Evolutionary conservation across 2,888 invertebrate species (phyloP).

Genomic region (Cabera pusaria): DNA sequence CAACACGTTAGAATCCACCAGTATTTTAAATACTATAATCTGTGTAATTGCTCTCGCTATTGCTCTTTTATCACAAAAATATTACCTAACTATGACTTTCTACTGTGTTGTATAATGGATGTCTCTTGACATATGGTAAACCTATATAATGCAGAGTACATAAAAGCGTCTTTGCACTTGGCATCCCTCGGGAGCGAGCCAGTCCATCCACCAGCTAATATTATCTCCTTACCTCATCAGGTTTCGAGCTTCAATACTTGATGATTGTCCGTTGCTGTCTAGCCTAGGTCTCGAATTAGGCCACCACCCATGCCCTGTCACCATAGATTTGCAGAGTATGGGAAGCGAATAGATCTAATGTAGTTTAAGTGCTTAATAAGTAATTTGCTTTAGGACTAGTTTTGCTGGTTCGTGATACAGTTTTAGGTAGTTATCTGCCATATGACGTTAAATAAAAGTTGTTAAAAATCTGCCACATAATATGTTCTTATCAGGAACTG

Average conservation of each 20-base stretch:
- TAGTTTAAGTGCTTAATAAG: conserved; percentile 4
- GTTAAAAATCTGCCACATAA: too few species aligned
- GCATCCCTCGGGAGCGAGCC: conserved; percentile 17
- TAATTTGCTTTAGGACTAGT: conserved; percentile 2
- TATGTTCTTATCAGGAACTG: too few species aligned
- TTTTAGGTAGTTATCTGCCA: too few species aligned
- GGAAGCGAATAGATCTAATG: conserved; percentile 8
- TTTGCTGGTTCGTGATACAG: too few species aligned
- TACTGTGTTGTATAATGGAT: background rate
- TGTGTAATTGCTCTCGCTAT: too few species aligned
- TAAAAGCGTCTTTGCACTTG: conserved; percentile 11
- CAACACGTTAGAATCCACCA: too few species aligned
- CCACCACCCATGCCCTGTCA: conserved; percentile 46
- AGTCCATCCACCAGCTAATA: conserved; percentile 46
- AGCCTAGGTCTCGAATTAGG: conserved; percentile 61
- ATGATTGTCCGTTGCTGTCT: conserved; percentile 46
- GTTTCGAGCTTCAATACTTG: conserved; percentile 63
- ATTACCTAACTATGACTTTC: too few species aligned
- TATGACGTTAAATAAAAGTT: too few species aligned
- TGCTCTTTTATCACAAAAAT: too few species aligned
- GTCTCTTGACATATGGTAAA: background rate
- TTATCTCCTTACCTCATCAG: conserved; percentile 46
- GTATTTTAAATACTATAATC: too few species aligned
- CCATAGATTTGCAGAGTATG: conserved; percentile 35
- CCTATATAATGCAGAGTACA: background rate